Evolutionary conservation across 2,113 vertebrate genomes (phyloP).

Genomic region (Poeciliopsis turrubarensis): DNA sequence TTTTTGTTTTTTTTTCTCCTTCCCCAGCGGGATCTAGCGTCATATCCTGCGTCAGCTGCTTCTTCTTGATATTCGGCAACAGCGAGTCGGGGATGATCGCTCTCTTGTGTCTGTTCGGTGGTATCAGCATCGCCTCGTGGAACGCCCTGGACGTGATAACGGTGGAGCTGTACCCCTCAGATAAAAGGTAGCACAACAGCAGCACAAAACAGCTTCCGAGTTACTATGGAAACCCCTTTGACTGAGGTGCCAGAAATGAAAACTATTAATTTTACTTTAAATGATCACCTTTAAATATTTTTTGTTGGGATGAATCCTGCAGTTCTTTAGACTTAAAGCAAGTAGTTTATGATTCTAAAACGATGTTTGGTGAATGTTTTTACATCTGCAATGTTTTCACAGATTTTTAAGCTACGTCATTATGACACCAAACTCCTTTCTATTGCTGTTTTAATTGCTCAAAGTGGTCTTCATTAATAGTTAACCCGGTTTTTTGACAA

Average conservation of each 20-base stretch:
- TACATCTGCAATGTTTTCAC: no score
- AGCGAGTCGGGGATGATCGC: constrained; percentile 98
- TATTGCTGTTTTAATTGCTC: background rate
- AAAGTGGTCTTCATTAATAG: no score
- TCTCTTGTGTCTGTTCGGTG: constrained; percentile 94
- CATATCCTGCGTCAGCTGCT: constrained; percentile 96
- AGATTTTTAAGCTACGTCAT: no score
- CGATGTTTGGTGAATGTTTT: no score
- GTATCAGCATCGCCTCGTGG: constrained; percentile 98
- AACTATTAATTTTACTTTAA: background rate
- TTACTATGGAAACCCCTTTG: no score
- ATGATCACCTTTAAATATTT: no score
- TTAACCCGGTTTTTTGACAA: no score
- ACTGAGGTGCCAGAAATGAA: background rate
- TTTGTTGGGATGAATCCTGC: no score
- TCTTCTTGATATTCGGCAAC: constrained; percentile 96
- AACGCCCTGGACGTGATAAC: constrained; percentile 95
- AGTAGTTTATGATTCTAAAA: background rate
- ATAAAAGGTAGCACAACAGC: constrained; percentile 85
- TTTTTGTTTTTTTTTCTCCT: background rate
- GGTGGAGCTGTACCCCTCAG: constrained; percentile 95
- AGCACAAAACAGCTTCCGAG: background rate
- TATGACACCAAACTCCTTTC: background rate
- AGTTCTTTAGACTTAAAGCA: background rate
- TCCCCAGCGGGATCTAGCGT: constrained; percentile 92